Base-by-base conservation (phyloP, 1,140 invertebrate species). In the Pteromalus puparum region DNA sequence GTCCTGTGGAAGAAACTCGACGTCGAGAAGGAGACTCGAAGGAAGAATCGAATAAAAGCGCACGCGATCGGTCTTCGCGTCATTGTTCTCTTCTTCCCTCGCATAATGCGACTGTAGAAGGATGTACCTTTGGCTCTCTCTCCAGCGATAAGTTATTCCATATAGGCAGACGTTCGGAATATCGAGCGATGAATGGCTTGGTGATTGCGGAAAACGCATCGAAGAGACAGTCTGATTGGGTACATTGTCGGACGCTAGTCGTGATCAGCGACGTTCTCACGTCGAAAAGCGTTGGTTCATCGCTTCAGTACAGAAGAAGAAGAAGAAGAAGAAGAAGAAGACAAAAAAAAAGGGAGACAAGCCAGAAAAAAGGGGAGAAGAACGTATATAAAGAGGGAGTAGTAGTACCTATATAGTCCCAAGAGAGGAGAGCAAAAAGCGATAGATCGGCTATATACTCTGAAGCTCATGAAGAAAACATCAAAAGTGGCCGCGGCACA, bases 11-110 rank as follows among this genome's bases (percentile, higher is more conserved):
- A 9, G 6, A 9, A 42, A 42, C n/a, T n/a, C 34, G 34, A 42
- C 38, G 38, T 7, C 61, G 77, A 70, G 72, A 79, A 88, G 12
- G 48, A 53, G 48, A 53, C n/a, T n/a, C 13, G 12, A 18, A 53
- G 18, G 18, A 5, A 21, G 48, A 53, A 5, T 53, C 13, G 48
- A 18, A 53, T 53, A 53, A 15, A 53, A 53, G 48, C 18, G 48
- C 48, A 53, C 48, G 48, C 48, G 48, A 53, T 53, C 48, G 13
- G 13, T 53, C 48, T 53, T 53, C 12, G 48, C 48, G 13, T 53
- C 48, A 53, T 53, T 53, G 48, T 53, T 18, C 18, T 53, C 13
- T 18, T 53, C 48, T 53, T 53, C 13, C 30, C 30, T 42, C 38
- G 38, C 38, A 42, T 42, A 9, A 42, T 42, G 38, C 38, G 38